Base-by-base conservation (phyloP, 2,888 invertebrate species). In the Pyrrhosoma nymphula region DNA sequence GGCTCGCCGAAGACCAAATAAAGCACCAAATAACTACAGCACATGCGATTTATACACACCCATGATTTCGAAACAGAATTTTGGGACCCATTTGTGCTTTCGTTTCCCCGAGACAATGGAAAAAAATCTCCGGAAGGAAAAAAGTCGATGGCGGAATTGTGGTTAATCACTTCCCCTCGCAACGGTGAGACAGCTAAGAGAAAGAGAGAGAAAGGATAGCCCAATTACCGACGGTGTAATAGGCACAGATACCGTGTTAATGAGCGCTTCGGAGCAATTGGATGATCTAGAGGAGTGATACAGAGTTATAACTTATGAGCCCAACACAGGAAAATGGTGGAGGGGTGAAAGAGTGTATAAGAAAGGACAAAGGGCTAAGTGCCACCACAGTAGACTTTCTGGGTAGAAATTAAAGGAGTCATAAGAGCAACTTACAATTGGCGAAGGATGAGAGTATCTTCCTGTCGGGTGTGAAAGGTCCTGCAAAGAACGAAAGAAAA, bases 401-500 rank as follows among this genome's bases (percentile, higher is more conserved):
- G 26, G 69, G 35, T 35, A 3, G 30, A 35, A 16, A 82, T 2
- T 82, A 35, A 16, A 82, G 35, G 0, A 18, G 35, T 69, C n/a
- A 35, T 1, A 69, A 82, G 12, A n/a, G 82, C 23, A 30, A 82
- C 93, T 93, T 69, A 93, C 93, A 55, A 47, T 23, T 16, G 35
- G n/a, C 63, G 63, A 35, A 69, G 47, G 75, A 26, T 93, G 93
- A 93, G 93, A 10, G 39, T 60, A 39, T 26, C 63, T 75, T 69
- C 93, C 93, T n/a, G 47, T 75, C 69, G 16, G 47, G 30, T 14
- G n/a, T n/a, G 75, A 47, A 14, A 63, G 63, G 69, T 93, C 69
- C 93, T 93, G 93, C 39, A 93, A 93, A 69, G 69, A 47, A 69
- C 14, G 35, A 93, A 91, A 56, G 56, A 93, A 69, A 69, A n/a